These are phyloP conservation scores for Corythoichthys intestinalis DNA, from an alignment of 2,113 vertebrate species.

Conservation along the genomic window DNA sequence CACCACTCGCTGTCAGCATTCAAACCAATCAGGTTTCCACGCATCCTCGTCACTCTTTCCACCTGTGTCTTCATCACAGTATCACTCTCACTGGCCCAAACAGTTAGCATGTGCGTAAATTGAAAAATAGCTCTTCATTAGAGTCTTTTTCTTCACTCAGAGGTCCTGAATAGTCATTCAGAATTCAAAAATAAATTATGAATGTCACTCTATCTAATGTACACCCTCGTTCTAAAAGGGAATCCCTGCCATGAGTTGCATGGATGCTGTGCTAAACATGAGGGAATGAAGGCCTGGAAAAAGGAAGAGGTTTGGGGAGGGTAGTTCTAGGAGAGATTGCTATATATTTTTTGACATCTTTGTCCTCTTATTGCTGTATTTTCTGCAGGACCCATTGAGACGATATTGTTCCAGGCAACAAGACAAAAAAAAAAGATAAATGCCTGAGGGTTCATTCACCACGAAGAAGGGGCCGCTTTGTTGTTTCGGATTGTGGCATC, in stretches of 20 bases:
- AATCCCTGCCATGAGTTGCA: constrained; percentile 88
- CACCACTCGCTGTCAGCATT: constrained; percentile 16
- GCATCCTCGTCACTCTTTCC: constrained; percentile 8
- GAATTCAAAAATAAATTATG: constrained; percentile 91
- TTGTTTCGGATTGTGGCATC: constrained; percentile 95
- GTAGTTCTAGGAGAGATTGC: constrained; percentile 37
- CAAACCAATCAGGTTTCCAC: background rate
- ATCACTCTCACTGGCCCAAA: constrained; percentile 20
- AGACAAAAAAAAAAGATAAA: background rate
- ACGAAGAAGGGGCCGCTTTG: constrained; percentile 88
- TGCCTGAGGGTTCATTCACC: constrained; percentile 73
- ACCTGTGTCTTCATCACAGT: constrained; percentile 14
- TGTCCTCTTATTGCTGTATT: constrained; percentile 65
- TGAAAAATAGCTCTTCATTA: constrained; percentile 19
- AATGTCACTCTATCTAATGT: constrained; percentile 86
- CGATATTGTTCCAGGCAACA: constrained; percentile 49
- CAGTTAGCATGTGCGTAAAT: constrained; percentile 15
- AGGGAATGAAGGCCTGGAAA: constrained; percentile 9
- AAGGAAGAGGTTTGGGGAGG: background rate
- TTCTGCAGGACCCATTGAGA: constrained; percentile 46
- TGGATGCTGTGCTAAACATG: constrained; percentile 76
- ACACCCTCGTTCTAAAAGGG: constrained; percentile 85
- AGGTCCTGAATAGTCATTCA: constrained; percentile 71
- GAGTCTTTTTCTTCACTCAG: constrained; percentile 64
- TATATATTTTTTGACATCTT: constrained; percentile 42